Evolutionary conservation across 2,113 vertebrate genomes (phyloP), one percentile per base, ranked within the genome.

Genomic region (Phrynosoma platyrhinos): DNA sequence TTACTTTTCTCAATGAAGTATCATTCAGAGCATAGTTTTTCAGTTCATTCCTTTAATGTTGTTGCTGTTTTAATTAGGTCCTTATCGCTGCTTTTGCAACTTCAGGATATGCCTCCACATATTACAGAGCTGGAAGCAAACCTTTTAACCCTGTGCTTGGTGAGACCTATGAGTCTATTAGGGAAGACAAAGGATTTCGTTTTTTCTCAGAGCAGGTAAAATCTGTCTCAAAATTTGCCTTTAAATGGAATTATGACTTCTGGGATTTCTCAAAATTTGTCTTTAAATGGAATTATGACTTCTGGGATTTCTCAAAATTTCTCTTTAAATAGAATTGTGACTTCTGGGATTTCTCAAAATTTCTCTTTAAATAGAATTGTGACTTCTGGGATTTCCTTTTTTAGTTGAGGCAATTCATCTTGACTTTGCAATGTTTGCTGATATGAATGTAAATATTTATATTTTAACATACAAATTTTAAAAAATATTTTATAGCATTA

Each of bases 111-210:
- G 98, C 99, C 85, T 98, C 98, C 94, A 99, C 99, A 0, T 99
- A 99, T 94, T 99, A 99, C 87, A 97, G 99, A 97, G 98, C 99
- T 93, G 99, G 99, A 97, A 99, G 98, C 95, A 99, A 99, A 97
- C 99, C 99, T 95, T 99, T 99, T 96, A 99, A 99, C 95, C 99
- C 99, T 52, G 95, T 99, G 82, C 99, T 99, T 8, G 99, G 99
- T 93, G 99, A 99, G 96, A 98, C 98, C 1, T 99, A 99, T 0
- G 99, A 99, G 97, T 99, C 98, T 97, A 98, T 99, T 92, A 96
- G 99, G 92, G 99, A 99, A 96, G 99, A 99, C 95, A 99, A 99
- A 96, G 99, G 99, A 94, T 98, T 99, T 96, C 97, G 99, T 94
- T 99, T 99, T 96, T 98, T 99, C 95, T 98, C 99, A 30, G 99